Percentiles rank a stretch among this genome's conserved stretches.
Evolutionary conservation across 2,888 invertebrate genomes (phyloP).

Genomic region (Colletes collaris): DNA sequence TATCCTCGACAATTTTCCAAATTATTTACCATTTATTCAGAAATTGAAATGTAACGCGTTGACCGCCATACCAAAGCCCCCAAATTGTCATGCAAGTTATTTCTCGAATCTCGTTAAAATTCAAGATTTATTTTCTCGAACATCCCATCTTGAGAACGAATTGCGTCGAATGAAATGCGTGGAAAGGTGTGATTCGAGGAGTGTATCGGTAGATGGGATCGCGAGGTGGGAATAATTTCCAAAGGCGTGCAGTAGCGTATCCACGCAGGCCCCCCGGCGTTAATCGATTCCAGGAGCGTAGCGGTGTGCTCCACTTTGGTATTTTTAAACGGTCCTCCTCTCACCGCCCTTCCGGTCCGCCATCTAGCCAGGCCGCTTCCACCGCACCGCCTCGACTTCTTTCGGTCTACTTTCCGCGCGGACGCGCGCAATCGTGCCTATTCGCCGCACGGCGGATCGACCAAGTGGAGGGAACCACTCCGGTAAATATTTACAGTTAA

Average conservation of each 20-base stretch:
- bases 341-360: slow-evolving; percentile 51
- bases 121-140: no score
- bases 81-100: no score
- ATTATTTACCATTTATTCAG: no score
- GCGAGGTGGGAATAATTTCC: neutral
- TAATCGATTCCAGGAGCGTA: slow-evolving; percentile 61
- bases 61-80: no score
- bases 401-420: slow-evolving; percentile 76
- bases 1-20: no score
- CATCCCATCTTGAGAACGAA: no score
- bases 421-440: slow-evolving; percentile 53
- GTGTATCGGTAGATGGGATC: no score
- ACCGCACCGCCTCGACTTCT: slow-evolving; percentile 55
- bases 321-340: slow-evolving; percentile 74
- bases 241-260: slow-evolving; percentile 20
- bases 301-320: slow-evolving; percentile 76
- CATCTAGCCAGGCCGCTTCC: slow-evolving; percentile 38
- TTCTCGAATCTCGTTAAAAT: no score
- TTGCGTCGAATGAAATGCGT: no score
- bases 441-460: slow-evolving; percentile 29
- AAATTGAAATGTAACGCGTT: no score
- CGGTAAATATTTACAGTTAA: slow-evolving; percentile 81
- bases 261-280: slow-evolving; percentile 10
- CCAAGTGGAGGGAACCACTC: slow-evolving; percentile 54
- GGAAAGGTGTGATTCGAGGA: no score